These are phyloP conservation scores for Ennomos fuscantarius DNA, from an alignment of 2,888 invertebrate species.

Conservation along the genomic window DNA sequence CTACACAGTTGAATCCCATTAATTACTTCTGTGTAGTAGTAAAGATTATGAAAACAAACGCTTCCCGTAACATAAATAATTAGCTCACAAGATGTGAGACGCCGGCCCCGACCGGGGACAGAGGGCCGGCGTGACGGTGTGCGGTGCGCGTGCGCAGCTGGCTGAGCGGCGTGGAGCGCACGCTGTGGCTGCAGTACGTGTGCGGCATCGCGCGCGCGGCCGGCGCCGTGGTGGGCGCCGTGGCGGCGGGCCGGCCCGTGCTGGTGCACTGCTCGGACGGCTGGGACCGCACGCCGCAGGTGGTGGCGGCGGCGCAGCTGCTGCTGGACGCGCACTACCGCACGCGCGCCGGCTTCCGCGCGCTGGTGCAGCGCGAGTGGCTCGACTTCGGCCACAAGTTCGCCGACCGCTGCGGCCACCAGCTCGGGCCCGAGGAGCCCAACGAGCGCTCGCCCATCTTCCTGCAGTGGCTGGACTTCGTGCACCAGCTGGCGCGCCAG, in stretches of 20 bases:
- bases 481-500: conserved; percentile 95
- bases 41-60: no score
- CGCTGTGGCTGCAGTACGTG: conserved; percentile 96
- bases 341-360: conserved; percentile 93
- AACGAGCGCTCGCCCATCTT: conserved; percentile 99
- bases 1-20: no score
- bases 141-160: conserved; percentile 85
- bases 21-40: no score
- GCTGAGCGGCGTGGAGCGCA: conserved; percentile 94
- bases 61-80: no score
- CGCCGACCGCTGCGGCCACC: conserved; percentile 96
- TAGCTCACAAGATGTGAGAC: no score
- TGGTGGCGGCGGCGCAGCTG: conserved; percentile 96
- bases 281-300: conserved; percentile 99
- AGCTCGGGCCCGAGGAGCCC: conserved; percentile 92
- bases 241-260: conserved; percentile 94
- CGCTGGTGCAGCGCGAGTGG: conserved; percentile 98
- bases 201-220: conserved; percentile 93
- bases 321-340: conserved; percentile 97
- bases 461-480: conserved; percentile 98
- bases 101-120: no score
- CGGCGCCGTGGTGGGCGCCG: conserved; percentile 90
- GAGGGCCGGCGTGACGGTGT: no score
- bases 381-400: conserved; percentile 99
- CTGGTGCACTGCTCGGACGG: conserved; percentile 99